phyloP scores from a whole-genome alignment of 1,140 invertebrate genomes.

The Odontomachus brunneus region DNA sequence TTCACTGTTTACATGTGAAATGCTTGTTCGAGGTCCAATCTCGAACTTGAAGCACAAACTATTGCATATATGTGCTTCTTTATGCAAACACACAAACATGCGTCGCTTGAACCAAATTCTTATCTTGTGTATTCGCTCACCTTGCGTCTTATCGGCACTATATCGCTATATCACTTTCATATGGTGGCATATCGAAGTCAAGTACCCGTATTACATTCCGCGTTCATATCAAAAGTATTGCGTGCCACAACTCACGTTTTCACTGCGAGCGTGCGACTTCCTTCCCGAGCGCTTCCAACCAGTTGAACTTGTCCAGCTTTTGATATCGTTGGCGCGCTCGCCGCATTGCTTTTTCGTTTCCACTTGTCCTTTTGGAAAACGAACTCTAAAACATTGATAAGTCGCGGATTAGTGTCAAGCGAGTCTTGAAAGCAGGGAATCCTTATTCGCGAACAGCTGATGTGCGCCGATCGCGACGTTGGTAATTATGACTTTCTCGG shows the following conservation, averaged over 20 bases:
- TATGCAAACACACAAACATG: neutral
- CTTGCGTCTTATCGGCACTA: neutral
- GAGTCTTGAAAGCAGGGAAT: neutral
- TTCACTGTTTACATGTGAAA: too few relatives aligned
- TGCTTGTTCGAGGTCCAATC: neutral
- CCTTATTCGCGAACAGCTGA: neutral
- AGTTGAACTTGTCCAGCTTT: too few relatives aligned
- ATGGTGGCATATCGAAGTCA: neutral
- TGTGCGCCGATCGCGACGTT: neutral
- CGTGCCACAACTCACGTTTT: neutral
- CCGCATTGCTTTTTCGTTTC: too few relatives aligned
- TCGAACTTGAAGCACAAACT: neutral
- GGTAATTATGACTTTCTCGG: neutral
- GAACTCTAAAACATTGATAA: too few relatives aligned
- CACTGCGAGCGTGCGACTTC: neutral
- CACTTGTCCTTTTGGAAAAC: too few relatives aligned
- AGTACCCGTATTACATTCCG: neutral
- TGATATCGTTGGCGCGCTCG: too few relatives aligned
- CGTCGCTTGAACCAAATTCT: neutral
- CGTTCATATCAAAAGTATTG: neutral
- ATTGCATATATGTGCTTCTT: neutral
- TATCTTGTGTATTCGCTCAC: neutral
- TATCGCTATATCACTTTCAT: neutral
- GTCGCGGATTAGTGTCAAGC: too few relatives aligned
- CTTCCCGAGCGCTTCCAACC: too few relatives aligned